Base-by-base conservation (phyloP, 2,888 invertebrate genomes). In the Cephonodes hylas region DNA sequence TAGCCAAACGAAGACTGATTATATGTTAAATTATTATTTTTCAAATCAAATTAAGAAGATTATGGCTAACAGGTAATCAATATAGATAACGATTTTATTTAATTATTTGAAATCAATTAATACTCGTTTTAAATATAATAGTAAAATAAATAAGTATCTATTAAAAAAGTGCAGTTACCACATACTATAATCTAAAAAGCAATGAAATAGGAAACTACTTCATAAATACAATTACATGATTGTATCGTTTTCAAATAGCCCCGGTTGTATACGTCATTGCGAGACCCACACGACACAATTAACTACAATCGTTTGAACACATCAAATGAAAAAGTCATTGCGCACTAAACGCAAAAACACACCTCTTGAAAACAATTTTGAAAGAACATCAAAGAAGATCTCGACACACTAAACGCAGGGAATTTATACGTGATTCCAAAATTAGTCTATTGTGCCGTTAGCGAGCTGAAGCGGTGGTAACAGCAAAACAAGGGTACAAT, bases 401-500 rank as follows among this genome's bases (percentile, higher is more conserved):
- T 53, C 31, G 4, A 18, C 53, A 18, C 48, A 15, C 53, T 53
- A 53, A 53, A 53, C 31, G 15, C 31, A 27, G 27, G 27, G 31
- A 27, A 53, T 53, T 53, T 53, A 53, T 53, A 53, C 27, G 48
- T 48, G 48, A 48, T 53, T 53, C 31, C 53, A 53, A 53, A 53
- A 53, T 53, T 53, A 53, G 53, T 53, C 53, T 27, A 53, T 53
- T 53, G 53, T 53, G 53, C 48, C 25, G 6, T 27, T 27, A 48
- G 25, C 18, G 27, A 53, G 31, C 18, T 31, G 53, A 42, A 46
- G 72, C 69, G 67, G 73, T 68, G 70, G 75, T 73, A 70, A 71
- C 73, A 73, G 66, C 73, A 71, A 86, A 88, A 91, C 91, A 91
- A 91, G 90, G 84, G 85, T 82, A 88, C 90, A 92, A 91, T 91